A percentile compares a stretch with the other conserved stretches of the same genome.
These are phyloP conservation scores for Stratiolaelaps scimitus DNA, from an alignment of 1,140 invertebrate genomes.

Conservation along the genomic window DNA sequence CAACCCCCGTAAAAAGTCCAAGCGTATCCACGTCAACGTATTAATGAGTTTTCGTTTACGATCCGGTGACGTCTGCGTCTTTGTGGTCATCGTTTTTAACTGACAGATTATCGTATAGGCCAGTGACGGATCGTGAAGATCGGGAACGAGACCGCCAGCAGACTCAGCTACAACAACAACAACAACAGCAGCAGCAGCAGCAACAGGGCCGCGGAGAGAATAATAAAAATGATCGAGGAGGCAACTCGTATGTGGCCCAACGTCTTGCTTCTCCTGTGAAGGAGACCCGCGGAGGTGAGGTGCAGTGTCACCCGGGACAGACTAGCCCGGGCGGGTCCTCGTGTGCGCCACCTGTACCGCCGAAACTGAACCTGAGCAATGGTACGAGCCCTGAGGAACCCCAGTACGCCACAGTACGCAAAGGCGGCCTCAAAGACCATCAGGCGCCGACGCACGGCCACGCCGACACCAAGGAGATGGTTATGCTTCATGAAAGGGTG, in stretches of 20 bases:
- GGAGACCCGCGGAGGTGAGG: neutral
- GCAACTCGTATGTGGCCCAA: constrained; percentile 28
- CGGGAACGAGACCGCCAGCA: neutral
- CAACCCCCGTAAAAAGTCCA: too few species aligned
- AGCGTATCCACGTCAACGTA: too few species aligned
- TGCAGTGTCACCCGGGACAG: constrained; percentile 35
- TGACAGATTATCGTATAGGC: constrained; percentile 27
- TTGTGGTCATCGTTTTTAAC: neutral
- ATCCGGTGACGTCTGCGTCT: too few species aligned
- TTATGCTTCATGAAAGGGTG: constrained; percentile 26
- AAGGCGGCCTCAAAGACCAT: too few species aligned
- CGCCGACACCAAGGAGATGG: constrained; percentile 19
- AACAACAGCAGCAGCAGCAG: neutral
- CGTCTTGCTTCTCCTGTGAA: neutral
- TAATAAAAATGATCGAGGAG: neutral
- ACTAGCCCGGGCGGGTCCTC: constrained; percentile 44
- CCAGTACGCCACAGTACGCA: neutral
- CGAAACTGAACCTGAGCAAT: constrained; percentile 44
- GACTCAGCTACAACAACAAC: neutral
- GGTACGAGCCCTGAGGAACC: neutral
- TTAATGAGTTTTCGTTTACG: too few species aligned
- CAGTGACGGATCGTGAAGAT: neutral
- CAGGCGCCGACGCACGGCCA: too few species aligned
- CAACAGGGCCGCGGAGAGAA: neutral
- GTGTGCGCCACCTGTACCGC: constrained; percentile 44